Conservation (phyloP, 2,888 invertebrate species). For the Hermaeophaga mercurialis region DNA sequence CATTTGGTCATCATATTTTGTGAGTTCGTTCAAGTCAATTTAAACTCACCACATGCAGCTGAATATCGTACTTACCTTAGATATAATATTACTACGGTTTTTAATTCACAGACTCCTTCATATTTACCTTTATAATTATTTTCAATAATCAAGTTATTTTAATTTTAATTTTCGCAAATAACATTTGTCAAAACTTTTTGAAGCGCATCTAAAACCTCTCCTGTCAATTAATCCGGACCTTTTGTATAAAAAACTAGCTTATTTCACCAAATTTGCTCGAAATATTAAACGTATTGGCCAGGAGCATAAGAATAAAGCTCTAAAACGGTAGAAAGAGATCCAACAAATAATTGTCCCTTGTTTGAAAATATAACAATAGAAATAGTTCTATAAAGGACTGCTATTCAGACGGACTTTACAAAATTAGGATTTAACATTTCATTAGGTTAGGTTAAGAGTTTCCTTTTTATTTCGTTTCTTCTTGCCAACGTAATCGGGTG, state of each 20-base stretch:
- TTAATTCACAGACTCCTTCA: too few relatives aligned
- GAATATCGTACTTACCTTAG: too few relatives aligned
- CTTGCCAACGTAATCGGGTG: constrained; percentile 36
- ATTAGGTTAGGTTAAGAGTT: constrained; percentile 49
- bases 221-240: constrained; percentile 30
- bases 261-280: constrained; percentile 38
- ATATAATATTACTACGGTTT: too few relatives aligned
- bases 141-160: too few relatives aligned
- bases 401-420: constrained; percentile 38
- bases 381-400: constrained; percentile 31
- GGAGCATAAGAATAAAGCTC: constrained; percentile 26
- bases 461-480: constrained; percentile 34
- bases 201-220: constrained; percentile 20
- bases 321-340: constrained; percentile 31
- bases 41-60: too few relatives aligned
- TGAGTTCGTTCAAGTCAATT: too few relatives aligned
- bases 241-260: constrained; percentile 33
- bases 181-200: constrained; percentile 18
- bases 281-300: constrained; percentile 33
- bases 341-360: constrained; percentile 33
- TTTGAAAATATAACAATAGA: constrained; percentile 30
- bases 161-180: constrained; percentile 15
- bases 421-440: constrained; percentile 52
- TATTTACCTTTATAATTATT: too few relatives aligned
- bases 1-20: too few relatives aligned